These are phyloP conservation scores for Ceratina australensis DNA, from an alignment of 1,140 invertebrate species.

Conservation along the genomic window DNA sequence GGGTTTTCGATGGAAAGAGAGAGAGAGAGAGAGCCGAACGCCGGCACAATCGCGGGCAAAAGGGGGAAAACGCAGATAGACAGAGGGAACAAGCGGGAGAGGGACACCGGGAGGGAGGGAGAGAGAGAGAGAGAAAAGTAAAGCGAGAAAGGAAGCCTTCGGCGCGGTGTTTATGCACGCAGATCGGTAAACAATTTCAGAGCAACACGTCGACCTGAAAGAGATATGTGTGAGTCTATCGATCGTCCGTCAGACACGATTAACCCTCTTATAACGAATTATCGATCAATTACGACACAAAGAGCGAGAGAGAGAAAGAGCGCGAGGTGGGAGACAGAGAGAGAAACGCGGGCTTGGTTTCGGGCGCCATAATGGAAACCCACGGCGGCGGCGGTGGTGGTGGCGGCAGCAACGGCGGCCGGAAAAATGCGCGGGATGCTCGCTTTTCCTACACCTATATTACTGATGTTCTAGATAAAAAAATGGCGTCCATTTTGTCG, in stretches of 20 bases:
- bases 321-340: slow-evolving; percentile 2
- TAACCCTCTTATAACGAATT: slow-evolving; percentile 64
- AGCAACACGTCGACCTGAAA: slow-evolving; percentile 57
- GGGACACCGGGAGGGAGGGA: slow-evolving; percentile 1
- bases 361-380: slow-evolving; percentile 71
- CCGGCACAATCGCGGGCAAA: slow-evolving; percentile 22
- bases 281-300: slow-evolving; percentile 66
- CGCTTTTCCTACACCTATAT: slow-evolving; percentile 52
- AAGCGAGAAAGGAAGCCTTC: slow-evolving; percentile 55
- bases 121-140: slow-evolving; percentile 36
- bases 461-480: slow-evolving; percentile 51
- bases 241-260: slow-evolving; percentile 57
- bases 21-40: slow-evolving; percentile 47
- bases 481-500: slow-evolving; percentile 64
- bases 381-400: slow-evolving; percentile 40
- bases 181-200: slow-evolving; percentile 66
- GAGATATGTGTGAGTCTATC: slow-evolving; percentile 56
- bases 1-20: slow-evolving; percentile 55
- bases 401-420: slow-evolving; percentile 39
- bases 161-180: slow-evolving; percentile 61
- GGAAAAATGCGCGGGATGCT: slow-evolving; percentile 73
- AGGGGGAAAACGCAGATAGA: neutral
- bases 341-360: slow-evolving; percentile 61
- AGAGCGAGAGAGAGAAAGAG: slow-evolving; percentile 27
- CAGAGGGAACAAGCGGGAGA: slow-evolving; percentile 25